Percentiles rank a stretch among this genome's conserved stretches.
Conservation (phyloP, 2,888 invertebrate genomes). For the Pyrrhosoma nymphula region DNA sequence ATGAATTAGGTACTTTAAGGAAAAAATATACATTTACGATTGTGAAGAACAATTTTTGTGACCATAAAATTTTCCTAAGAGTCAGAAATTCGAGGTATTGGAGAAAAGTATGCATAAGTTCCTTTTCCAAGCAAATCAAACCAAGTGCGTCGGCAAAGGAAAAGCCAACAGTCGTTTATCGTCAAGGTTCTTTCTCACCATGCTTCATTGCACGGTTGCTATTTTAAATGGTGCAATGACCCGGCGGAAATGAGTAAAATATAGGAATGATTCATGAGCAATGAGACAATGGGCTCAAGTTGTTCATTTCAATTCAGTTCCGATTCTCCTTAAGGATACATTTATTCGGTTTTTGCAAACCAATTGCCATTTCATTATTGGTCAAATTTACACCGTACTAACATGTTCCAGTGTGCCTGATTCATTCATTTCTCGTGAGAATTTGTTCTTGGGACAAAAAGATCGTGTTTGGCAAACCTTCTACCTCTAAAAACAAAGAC, state of each 20-base stretch:
- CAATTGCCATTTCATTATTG: background rate
- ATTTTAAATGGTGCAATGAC: conserved; percentile 1
- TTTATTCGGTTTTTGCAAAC: background rate
- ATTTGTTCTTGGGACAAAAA: too few relatives aligned
- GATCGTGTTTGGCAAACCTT: too few relatives aligned
- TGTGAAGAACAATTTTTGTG: too few relatives aligned
- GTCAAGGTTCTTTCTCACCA: background rate
- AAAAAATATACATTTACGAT: too few relatives aligned
- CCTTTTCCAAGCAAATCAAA: background rate
- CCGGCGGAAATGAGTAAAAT: background rate
- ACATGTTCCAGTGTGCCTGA: too few relatives aligned
- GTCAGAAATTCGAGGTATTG: too few relatives aligned
- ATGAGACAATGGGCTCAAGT: background rate
- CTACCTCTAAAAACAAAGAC: too few relatives aligned
- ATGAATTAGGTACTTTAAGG: too few relatives aligned
- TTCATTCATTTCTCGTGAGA: too few relatives aligned
- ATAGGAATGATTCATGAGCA: background rate
- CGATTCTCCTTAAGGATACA: background rate
- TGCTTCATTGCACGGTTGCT: background rate
- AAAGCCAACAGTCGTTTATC: background rate
- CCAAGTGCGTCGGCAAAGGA: background rate
- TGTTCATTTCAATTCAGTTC: background rate
- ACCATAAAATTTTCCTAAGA: too few relatives aligned
- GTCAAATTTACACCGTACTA: background rate
- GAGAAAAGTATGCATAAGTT: background rate